Evolutionary conservation across 2,113 vertebrate species (phyloP).

Genomic region (Junco hyemalis): DNA sequence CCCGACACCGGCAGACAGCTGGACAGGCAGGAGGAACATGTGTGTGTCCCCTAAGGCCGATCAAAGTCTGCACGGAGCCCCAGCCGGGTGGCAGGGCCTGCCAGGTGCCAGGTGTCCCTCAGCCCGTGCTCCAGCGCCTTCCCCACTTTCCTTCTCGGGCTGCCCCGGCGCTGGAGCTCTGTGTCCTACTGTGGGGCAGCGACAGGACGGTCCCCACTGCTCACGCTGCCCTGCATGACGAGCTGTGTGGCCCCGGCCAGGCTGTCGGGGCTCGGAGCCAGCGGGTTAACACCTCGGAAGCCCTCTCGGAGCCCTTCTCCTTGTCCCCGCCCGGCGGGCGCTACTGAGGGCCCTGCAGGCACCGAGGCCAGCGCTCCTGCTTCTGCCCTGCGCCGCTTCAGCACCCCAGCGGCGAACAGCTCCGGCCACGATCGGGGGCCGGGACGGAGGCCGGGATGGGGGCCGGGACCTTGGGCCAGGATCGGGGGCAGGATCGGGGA

Average conservation of each 20-base stretch:
- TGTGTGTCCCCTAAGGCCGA: accelerated
- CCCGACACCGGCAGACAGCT: background rate
- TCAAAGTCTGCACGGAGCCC: accelerated
- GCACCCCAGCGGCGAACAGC: constrained; percentile 45
- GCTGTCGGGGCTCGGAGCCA: background rate
- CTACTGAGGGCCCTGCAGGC: accelerated
- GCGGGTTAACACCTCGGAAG: background rate
- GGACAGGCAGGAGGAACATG: accelerated
- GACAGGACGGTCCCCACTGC: accelerated
- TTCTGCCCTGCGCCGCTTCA: background rate
- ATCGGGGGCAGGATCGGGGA: accelerated
- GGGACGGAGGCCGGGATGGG: too few relatives aligned
- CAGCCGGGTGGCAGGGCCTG: background rate
- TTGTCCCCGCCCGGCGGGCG: accelerated
- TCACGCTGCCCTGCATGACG: accelerated
- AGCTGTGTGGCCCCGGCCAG: accelerated
- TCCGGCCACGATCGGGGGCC: background rate
- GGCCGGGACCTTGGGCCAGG: background rate
- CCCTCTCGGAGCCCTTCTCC: background rate
- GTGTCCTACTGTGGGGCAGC: background rate
- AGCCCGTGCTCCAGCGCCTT: background rate
- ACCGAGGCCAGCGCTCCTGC: background rate
- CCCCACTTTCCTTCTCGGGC: background rate
- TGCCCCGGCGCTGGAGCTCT: background rate
- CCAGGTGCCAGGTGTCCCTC: too few relatives aligned